Base-by-base conservation (phyloP, 2,113 vertebrate species). In the Sinosuthora webbiana region DNA sequence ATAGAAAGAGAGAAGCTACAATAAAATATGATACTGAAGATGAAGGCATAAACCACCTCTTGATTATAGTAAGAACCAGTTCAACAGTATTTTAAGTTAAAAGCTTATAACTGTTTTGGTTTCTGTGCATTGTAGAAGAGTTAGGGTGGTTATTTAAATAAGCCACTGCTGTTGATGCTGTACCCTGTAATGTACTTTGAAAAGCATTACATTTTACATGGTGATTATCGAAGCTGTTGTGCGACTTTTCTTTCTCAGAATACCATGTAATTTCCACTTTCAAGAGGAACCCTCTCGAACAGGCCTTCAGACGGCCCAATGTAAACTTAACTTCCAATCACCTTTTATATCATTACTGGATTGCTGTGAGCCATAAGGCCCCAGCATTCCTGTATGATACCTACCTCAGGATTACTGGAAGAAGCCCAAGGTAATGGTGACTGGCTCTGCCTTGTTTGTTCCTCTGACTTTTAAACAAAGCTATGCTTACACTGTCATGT, bases 211-310 rank as follows among this genome's bases (percentile, higher is more conserved):
- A 94, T 96, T 94, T 98, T 97, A 97, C 97, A 97, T 97, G 97
- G 98, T 98, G 95, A 97, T 97, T 97, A 97, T 96, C 96, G 96
- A 98, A 98, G 98, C 98, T 98, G 95, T 98, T 98, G 97, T 97
- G 86, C 97, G 96, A 98, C 98, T 99, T 99, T 96, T 99, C 98
- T 99, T 98, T 98, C 98, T 98, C 98, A 99, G 99, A 99, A 98
- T 99, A 99, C 99, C 99, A 99, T 99, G 99, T 99, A 98, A 99
- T 99, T 98, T 99, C 99, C 97, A 99, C 99, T 98, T 99, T 99
- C 99, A 99, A 99, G 99, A 99, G 99, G 99, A 99, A 99, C 97
- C 99, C 99, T 98, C 99, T 99, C 98, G 99, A 99, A 97, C 99
- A 99, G 99, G 99, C 99, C 97, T 99, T 99, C 98, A 99, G 99